A percentile compares a stretch with the other conserved stretches of the same genome.
These are phyloP conservation scores for Elephantulus edwardii DNA, from an alignment of 2,113 vertebrate genomes.

Conservation along the genomic window DNA sequence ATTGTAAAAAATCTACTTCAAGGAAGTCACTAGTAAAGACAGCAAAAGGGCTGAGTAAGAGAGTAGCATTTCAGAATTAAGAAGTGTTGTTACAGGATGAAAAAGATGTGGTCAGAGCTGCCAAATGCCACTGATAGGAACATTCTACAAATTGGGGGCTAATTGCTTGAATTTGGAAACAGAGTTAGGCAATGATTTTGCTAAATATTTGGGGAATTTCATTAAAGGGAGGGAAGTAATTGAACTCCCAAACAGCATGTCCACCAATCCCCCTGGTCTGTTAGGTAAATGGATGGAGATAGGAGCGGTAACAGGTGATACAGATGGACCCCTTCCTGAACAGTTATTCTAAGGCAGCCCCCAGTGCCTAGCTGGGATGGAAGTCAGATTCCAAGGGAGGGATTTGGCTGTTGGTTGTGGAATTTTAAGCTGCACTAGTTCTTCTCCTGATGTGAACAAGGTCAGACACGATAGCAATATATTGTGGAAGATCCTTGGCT, in stretches of 20 bases:
- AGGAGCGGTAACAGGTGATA: background rate
- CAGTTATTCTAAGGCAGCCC: background rate
- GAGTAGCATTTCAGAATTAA: background rate
- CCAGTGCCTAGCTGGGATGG: background rate
- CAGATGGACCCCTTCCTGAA: background rate
- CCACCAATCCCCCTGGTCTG: background rate
- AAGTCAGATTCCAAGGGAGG: background rate
- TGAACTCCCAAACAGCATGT: background rate
- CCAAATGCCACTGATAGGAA: background rate
- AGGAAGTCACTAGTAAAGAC: background rate
- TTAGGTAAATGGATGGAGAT: background rate
- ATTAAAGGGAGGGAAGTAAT: background rate
- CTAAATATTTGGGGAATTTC: background rate
- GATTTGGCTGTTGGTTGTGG: background rate
- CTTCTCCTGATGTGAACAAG: background rate
- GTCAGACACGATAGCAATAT: background rate
- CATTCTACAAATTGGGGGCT: background rate
- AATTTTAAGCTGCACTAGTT: background rate
- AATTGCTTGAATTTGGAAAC: background rate
- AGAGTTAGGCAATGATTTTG: background rate
- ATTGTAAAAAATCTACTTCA: too few relatives aligned
- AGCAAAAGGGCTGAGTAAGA: background rate
- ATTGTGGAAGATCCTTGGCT: background rate
- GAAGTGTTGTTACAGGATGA: background rate
- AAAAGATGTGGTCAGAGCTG: background rate